A percentile compares a stretch with the other conserved stretches of the same genome.
Evolutionary conservation across 2,797 vertebrate species (phyloP).

Genomic region (Pseudomugil tenellus): DNA sequence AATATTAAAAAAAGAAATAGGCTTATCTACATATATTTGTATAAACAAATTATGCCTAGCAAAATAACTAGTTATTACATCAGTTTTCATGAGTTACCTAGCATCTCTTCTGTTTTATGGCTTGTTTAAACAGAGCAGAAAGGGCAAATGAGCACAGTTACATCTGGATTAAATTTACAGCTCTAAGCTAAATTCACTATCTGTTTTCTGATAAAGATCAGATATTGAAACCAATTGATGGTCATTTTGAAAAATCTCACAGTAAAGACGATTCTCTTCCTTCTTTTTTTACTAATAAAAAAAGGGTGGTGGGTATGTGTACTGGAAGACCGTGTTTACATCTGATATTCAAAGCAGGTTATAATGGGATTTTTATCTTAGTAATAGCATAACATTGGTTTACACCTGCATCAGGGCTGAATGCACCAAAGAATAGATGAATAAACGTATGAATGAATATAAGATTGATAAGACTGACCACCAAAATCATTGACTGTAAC

Average conservation of each 20-base stretch:
- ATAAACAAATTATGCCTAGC: too few species aligned
- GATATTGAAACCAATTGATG: not conserved
- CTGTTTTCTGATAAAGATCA: not conserved
- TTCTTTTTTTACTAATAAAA: too few species aligned
- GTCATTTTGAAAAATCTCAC: not conserved
- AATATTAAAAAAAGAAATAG: too few species aligned
- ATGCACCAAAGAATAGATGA: not conserved
- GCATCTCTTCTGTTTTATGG: too few species aligned
- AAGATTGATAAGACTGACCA: not conserved
- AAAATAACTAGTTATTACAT: too few species aligned
- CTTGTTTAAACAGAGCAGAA: not conserved
- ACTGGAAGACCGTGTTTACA: conserved; percentile 1
- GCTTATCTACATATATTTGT: too few species aligned
- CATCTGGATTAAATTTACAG: too few species aligned
- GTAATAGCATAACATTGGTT: not conserved
- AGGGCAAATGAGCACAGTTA: not conserved
- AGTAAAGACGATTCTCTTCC: too few species aligned
- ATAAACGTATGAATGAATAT: not conserved
- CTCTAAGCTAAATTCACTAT: too few species aligned
- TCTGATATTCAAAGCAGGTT: not conserved
- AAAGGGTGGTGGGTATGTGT: not conserved
- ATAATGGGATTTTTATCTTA: not conserved
- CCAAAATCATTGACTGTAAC: not conserved
- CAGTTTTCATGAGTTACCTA: too few species aligned
- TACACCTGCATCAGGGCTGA: not conserved